Evolutionary conservation across 2,113 vertebrate genomes (phyloP).

Genomic region (Australoheros scitulus): DNA sequence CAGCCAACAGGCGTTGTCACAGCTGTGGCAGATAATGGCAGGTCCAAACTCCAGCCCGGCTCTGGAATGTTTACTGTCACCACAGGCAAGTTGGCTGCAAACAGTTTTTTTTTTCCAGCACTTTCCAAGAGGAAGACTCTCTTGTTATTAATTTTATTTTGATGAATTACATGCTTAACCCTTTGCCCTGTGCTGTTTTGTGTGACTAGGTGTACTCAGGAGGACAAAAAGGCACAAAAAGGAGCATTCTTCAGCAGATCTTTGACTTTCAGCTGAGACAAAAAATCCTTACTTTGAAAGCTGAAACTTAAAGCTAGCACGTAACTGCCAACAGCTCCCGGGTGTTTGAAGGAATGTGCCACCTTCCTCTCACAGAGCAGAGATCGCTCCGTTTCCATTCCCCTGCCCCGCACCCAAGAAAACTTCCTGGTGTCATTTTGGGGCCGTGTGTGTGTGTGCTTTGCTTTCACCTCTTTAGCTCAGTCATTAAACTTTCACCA

Average conservation of each 20-base stretch:
- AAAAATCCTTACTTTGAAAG: slow-evolving; percentile 71
- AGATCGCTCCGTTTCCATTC: slow-evolving; percentile 28
- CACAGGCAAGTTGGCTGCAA: slow-evolving; percentile 86
- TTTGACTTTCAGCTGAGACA: slow-evolving; percentile 44
- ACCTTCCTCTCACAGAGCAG: slow-evolving; percentile 47
- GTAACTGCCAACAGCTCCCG: slow-evolving; percentile 74
- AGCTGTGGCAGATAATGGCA: slow-evolving; percentile 86
- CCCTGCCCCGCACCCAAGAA: slow-evolving; percentile 29
- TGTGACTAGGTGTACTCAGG: slow-evolving; percentile 30
- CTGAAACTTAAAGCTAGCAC: slow-evolving; percentile 72
- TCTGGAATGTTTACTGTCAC: slow-evolving; percentile 92
- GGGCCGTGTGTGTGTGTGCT: slow-evolving; percentile 39
- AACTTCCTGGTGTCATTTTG: slow-evolving; percentile 8
- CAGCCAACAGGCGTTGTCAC: slow-evolving; percentile 83
- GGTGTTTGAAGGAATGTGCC: slow-evolving; percentile 73
- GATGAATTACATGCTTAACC: slow-evolving; percentile 79
- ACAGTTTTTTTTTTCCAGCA: slow-evolving; percentile 79
- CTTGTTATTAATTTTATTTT: slow-evolving; percentile 81
- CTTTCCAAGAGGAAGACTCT: slow-evolving; percentile 76
- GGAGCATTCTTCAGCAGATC: slow-evolving; percentile 48
- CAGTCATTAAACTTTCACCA: slow-evolving; percentile 55
- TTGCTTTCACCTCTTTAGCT: slow-evolving; percentile 51
- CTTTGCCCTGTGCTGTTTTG: slow-evolving; percentile 60
- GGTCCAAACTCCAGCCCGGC: slow-evolving; percentile 79
- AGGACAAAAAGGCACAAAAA: slow-evolving; percentile 36